A percentile compares a stretch with the other conserved stretches of the same genome.
These are phyloP conservation scores for Mustela nigripes DNA, from an alignment of 2,113 vertebrate genomes.

Conservation along the genomic window DNA sequence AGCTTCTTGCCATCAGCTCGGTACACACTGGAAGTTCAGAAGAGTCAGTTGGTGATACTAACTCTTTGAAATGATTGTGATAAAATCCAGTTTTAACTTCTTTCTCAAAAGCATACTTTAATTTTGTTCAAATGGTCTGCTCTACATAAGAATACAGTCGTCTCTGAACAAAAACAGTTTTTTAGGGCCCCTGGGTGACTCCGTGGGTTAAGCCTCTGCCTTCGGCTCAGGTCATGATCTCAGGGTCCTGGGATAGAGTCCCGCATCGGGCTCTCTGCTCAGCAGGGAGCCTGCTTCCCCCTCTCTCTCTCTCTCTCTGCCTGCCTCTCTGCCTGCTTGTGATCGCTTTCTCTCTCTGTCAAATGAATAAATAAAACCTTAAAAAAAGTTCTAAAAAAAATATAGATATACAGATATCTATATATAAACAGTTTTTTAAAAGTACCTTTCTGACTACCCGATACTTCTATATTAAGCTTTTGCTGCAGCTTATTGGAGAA, in stretches of 20 bases:
- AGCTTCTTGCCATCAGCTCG: neutral
- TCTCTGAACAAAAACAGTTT: neutral
- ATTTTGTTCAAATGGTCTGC: neutral
- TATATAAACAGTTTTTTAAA: neutral
- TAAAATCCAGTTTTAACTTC: neutral
- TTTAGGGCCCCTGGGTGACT: neutral
- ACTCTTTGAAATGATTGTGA: neutral
- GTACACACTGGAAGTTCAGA: neutral
- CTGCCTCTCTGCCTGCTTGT: too few relatives aligned
- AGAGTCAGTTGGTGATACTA: neutral
- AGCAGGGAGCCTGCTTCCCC: too few relatives aligned
- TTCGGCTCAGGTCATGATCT: too few relatives aligned
- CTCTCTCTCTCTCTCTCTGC: too few relatives aligned
- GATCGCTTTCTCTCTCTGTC: too few relatives aligned
- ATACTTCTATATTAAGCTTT: neutral
- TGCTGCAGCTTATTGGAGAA: neutral
- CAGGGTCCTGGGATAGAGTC: too few relatives aligned
- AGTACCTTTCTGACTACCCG: neutral
- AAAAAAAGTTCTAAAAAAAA: too few relatives aligned
- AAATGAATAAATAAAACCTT: too few relatives aligned
- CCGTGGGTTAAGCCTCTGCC: too few relatives aligned
- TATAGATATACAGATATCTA: too few relatives aligned
- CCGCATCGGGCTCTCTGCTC: too few relatives aligned
- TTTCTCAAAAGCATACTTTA: neutral
- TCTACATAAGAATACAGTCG: neutral